Percentiles rank a stretch among this genome's conserved stretches.
These are phyloP conservation scores for Drosophila leontia DNA, from an alignment of 1,140 invertebrate genomes.

Conservation along the genomic window DNA sequence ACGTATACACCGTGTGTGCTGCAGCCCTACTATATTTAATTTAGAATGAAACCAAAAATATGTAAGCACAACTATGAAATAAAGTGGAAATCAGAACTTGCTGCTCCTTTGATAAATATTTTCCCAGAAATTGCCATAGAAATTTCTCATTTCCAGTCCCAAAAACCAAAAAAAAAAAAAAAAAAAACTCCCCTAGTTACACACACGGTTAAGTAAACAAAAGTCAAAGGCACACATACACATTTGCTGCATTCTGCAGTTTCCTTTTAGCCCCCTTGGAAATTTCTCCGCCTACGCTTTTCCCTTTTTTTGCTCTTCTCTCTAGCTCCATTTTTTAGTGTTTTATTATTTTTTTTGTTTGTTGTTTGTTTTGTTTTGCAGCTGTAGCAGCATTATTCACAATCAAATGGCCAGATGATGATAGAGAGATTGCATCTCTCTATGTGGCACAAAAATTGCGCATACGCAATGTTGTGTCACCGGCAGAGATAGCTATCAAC, in stretches of 20 bases:
- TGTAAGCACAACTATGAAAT: not conserved
- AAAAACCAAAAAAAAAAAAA: not conserved
- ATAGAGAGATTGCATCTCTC: conserved; percentile 30
- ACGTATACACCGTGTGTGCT: not conserved
- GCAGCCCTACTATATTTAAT: not conserved
- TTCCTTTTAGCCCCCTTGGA: not conserved
- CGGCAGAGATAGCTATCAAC: conserved; percentile 27
- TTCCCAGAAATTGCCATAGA: not conserved
- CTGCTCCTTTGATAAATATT: not conserved
- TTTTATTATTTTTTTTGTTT: conserved; percentile 9
- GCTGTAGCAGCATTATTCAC: conserved; percentile 17
- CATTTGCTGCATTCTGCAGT: conserved; percentile 6
- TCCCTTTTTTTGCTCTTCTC: not conserved
- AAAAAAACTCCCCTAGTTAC: conserved; percentile 7
- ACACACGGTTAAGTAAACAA: conserved; percentile 31
- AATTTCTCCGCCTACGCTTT: not conserved
- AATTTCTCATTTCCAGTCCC: conserved; percentile 11
- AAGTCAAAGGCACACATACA: conserved; percentile 23
- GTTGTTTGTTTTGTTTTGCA: conserved; percentile 11
- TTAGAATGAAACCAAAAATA: not conserved
- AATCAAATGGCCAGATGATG: conserved; percentile 29
- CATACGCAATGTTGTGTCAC: conserved; percentile 43
- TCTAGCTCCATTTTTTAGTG: not conserved
- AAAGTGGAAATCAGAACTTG: not conserved
- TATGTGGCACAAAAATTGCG: conserved; percentile 34